Evolutionary conservation across 2,113 vertebrate genomes (phyloP).

Genomic region (Pimephales promelas): DNA sequence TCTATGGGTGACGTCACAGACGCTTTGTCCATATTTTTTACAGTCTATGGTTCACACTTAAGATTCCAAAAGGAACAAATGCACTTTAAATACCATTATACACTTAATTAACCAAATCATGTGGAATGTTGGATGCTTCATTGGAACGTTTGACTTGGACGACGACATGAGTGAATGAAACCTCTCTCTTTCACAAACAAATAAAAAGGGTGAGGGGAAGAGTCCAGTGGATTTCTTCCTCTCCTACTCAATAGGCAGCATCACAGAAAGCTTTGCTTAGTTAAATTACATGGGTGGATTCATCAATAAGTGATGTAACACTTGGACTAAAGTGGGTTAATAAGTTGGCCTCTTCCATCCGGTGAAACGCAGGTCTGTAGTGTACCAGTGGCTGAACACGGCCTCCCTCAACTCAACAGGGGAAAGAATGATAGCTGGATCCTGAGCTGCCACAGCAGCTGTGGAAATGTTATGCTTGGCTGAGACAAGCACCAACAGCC

Average conservation of each 20-base stretch:
- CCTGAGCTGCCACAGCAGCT: conserved; percentile 54
- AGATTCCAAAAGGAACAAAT: too few relatives aligned
- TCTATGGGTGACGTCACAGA: too few relatives aligned
- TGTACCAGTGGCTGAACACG: not conserved
- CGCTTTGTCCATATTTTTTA: too few relatives aligned
- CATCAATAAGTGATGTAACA: conserved; percentile 40
- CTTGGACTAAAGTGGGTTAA: conserved; percentile 22
- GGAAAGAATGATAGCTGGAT: conserved; percentile 46
- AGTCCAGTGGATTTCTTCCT: not conserved
- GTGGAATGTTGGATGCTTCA: too few relatives aligned
- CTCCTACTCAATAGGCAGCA: not conserved
- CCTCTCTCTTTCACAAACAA: not conserved
- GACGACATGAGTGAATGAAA: too few relatives aligned
- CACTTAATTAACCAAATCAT: too few relatives aligned
- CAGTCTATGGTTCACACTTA: too few relatives aligned
- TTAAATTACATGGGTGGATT: conserved; percentile 19
- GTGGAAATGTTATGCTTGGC: conserved; percentile 59
- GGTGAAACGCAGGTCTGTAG: conserved; percentile 5
- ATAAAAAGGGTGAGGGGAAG: not conserved
- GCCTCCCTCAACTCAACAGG: conserved; percentile 6
- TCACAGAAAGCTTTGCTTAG: conserved; percentile 15
- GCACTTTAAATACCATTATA: too few relatives aligned
- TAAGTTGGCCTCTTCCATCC: not conserved
- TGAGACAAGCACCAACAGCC: conserved; percentile 19
- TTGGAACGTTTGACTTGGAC: too few relatives aligned